Evolutionary conservation across 2,797 vertebrate genomes (phyloP), one percentile per base, ranked within the genome.

Genomic region (Myotis myotis): DNA sequence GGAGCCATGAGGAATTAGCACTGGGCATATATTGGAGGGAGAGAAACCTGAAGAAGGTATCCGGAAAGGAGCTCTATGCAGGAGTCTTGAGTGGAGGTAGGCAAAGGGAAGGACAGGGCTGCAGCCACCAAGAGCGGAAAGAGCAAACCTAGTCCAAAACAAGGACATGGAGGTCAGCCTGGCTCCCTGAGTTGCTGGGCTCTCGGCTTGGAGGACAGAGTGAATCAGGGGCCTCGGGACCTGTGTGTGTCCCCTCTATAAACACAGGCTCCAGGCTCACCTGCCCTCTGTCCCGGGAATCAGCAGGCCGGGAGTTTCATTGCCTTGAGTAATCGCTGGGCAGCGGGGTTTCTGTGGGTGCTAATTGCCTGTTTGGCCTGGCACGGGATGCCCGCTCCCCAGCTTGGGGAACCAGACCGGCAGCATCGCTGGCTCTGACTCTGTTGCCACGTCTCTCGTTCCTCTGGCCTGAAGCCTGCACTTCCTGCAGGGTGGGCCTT

Each of bases 351-450:
- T 94, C 95, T 81, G 83, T 97, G 97, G 95, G 96, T 93, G 96
- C 90, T 94, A 66, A 44, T 80, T 75, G 66, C 71, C 92, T 88
- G 22, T 93, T 92, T 92, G 70, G 36, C 95, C 72, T 92, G 72
- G 92, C 30, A 0, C 25, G 1, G n/a, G 9, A 62, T 83, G 22
- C 51, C 64, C 1, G 11, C 49, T 92, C 36, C 30, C 66, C 38
- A 96, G 66, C 96, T 94, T 0, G 80, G 92, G 88, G 86, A 95
- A 97, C 96, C 90, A 92, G 96, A 97, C 95, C 0, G 17, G 66
- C 97, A 81, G 41, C 96, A 86, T 97, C 85, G 7, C 86, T 94
- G 96, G 78, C 94, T 94, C 92, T 87, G 10, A 11, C 68, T 81
- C 25, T 89, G 41, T 49, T 33, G 20, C 79, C 60, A 5, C 3